Evolutionary conservation across 1,140 invertebrate species (phyloP).

Genomic region (Drosophila suzukii): DNA sequence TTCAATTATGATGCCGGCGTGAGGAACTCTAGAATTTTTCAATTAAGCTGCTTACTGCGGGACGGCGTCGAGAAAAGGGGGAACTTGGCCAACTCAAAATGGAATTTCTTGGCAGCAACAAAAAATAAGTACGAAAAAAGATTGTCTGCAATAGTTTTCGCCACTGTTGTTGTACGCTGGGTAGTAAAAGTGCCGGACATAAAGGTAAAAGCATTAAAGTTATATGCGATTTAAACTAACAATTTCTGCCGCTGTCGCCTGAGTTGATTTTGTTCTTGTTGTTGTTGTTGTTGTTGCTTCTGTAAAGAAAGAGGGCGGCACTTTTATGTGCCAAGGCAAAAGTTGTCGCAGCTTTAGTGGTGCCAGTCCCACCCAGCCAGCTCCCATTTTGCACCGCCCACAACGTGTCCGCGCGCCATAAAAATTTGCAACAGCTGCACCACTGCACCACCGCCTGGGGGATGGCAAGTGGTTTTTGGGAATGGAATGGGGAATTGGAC

Average conservation of each 20-base stretch:
- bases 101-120: constrained; percentile 67
- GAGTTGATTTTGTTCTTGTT: constrained; percentile 11
- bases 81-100: constrained; percentile 52
- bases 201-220: constrained; percentile 80
- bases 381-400: constrained; percentile 51
- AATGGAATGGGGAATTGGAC: constrained; percentile 44
- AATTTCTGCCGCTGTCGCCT: constrained; percentile 52
- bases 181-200: constrained; percentile 78
- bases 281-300: constrained; percentile 7
- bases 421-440: constrained; percentile 80
- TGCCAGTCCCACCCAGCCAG: not conserved
- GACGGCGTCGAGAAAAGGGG: not conserved
- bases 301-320: constrained; percentile 36
- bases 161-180: constrained; percentile 22
- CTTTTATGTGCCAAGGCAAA: constrained; percentile 79
- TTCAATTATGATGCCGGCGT: constrained; percentile 77
- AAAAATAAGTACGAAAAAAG: constrained; percentile 42
- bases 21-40: constrained; percentile 79
- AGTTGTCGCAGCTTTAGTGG: constrained; percentile 75
- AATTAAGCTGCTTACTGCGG: constrained; percentile 65
- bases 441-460: constrained; percentile 32
- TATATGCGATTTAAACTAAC: constrained; percentile 76
- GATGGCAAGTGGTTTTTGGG: constrained; percentile 16
- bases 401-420: constrained; percentile 78
- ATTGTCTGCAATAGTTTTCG: constrained; percentile 60